Evolutionary conservation across 2,797 vertebrate genomes (phyloP).

Genomic region (Falco biarmicus): DNA sequence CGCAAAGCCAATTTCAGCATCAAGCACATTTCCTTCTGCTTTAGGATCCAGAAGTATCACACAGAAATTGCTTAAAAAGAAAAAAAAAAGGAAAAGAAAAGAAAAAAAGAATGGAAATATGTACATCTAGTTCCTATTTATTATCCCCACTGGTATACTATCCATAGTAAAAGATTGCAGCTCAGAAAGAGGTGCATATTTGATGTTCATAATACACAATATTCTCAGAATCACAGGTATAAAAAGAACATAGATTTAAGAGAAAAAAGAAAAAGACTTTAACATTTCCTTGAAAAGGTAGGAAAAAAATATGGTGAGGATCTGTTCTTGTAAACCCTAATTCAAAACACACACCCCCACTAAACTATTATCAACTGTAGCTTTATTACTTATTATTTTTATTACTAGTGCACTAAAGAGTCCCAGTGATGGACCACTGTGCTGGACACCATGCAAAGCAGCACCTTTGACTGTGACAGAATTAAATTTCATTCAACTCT

Average conservation of each 20-base stretch:
- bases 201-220: background rate
- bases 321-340: background rate
- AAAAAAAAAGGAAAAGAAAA: background rate
- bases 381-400: background rate
- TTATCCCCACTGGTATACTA: slow-evolving; percentile 54
- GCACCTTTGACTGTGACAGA: background rate
- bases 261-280: background rate
- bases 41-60: slow-evolving; percentile 66
- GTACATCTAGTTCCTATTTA: slow-evolving; percentile 69
- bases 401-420: background rate
- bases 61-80: slow-evolving; percentile 58
- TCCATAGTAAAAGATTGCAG: slow-evolving; percentile 21
- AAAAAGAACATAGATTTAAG: background rate
- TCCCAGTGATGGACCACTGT: background rate
- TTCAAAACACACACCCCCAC: background rate
- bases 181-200: background rate
- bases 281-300: background rate
- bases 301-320: background rate
- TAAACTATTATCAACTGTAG: background rate
- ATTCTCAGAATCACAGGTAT: background rate
- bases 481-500: background rate
- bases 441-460: background rate
- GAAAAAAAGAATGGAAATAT: slow-evolving; percentile 56
- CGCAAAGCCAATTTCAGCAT: slow-evolving; percentile 74
- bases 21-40: slow-evolving; percentile 67